These are phyloP conservation scores for Girardia tigrina DNA, from an alignment of 2,888 invertebrate species.

Conservation along the genomic window DNA sequence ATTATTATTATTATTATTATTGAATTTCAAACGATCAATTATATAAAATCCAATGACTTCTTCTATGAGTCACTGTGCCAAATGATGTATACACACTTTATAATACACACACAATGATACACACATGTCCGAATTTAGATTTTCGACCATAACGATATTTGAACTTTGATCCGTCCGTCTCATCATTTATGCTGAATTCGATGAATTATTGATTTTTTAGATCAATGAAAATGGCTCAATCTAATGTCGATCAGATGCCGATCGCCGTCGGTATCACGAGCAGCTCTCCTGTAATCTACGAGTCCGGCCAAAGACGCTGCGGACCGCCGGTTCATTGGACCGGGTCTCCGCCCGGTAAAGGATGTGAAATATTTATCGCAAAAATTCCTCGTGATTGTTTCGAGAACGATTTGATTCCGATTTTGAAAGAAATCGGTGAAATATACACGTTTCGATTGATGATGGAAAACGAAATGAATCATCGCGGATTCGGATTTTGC, in stretches of 20 bases:
- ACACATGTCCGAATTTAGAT: background rate
- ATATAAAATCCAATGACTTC: no score
- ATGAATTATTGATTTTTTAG: conserved; percentile 6
- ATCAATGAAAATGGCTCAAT: background rate
- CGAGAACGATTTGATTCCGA: conserved; percentile 62
- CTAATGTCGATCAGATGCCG: no score
- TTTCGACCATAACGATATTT: background rate
- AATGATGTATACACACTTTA: no score
- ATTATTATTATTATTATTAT: no score
- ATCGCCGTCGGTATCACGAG: background rate
- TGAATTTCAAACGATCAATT: no score
- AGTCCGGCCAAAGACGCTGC: conserved; percentile 65
- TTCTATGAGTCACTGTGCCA: no score
- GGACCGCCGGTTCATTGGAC: conserved; percentile 54
- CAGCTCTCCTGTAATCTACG: conserved; percentile 56
- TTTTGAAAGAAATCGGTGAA: conserved; percentile 57
- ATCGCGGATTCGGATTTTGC: conserved; percentile 64
- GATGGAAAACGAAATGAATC: conserved; percentile 61
- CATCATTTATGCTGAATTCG: background rate
- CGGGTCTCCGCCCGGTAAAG: conserved; percentile 54
- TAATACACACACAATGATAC: background rate
- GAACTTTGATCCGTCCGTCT: conserved; percentile 6
- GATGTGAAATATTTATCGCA: conserved; percentile 57
- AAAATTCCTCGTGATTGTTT: conserved; percentile 61
- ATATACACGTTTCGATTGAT: conserved; percentile 62